phyloP scores from a whole-genome alignment of 2,797 vertebrate genomes.

The Schizothorax lantsangensis region DNA sequence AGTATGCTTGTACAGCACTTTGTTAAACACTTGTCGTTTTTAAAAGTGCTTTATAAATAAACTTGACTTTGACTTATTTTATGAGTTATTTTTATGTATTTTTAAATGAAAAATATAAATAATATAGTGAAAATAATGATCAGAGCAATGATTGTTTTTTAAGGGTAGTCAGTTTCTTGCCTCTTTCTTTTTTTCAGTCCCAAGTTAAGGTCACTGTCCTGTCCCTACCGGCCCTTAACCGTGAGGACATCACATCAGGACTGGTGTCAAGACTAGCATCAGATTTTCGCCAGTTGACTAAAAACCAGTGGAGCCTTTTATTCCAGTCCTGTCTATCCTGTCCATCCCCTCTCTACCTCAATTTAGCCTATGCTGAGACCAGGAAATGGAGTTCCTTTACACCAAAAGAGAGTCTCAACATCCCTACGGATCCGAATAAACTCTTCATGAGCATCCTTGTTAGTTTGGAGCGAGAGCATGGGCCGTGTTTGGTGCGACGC shows the following conservation, averaged over 20 bases:
- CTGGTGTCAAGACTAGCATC: constrained; percentile 61
- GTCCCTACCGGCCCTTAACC: constrained; percentile 67
- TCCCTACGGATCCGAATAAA: constrained; percentile 64
- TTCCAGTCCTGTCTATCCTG: constrained; percentile 70
- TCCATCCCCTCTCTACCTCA: constrained; percentile 72
- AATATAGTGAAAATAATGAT: neutral
- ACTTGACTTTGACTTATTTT: no score
- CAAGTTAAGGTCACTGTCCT: constrained; percentile 62
- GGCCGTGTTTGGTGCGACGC: constrained; percentile 71
- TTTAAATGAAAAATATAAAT: no score
- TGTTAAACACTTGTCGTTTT: no score
- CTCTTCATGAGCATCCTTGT: constrained; percentile 67
- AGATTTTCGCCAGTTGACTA: constrained; percentile 65
- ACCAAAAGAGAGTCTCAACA: constrained; percentile 57
- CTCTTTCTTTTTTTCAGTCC: constrained; percentile 34
- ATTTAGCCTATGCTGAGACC: constrained; percentile 70
- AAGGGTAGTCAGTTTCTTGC: neutral
- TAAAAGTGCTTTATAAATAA: no score
- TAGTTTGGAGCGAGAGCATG: constrained; percentile 72
- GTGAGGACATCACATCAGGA: constrained; percentile 64
- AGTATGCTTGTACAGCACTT: no score
- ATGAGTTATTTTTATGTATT: no score
- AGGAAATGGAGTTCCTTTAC: constrained; percentile 72
- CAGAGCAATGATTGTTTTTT: neutral
- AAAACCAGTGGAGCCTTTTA: constrained; percentile 69